Conservation (phyloP, 2,888 invertebrate species). For the Mycalesis mineus region DNA sequence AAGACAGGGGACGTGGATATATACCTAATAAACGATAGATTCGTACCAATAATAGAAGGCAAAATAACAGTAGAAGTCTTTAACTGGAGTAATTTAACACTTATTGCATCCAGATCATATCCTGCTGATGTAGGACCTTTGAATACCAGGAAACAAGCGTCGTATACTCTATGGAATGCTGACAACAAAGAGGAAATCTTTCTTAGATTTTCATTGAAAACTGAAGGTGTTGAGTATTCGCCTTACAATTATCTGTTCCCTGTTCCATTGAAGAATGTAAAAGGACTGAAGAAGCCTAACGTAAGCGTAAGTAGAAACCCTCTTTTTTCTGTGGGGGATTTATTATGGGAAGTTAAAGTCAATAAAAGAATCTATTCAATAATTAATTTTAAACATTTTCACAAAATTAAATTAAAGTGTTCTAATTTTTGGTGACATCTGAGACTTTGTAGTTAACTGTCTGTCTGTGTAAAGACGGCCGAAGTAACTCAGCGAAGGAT, state of each 20-base stretch:
- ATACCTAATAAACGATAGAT: slow-evolving; percentile 82
- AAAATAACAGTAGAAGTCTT: slow-evolving; percentile 77
- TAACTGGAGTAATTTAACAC: slow-evolving; percentile 74
- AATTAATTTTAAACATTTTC: too few relatives aligned
- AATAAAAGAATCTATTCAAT: too few relatives aligned
- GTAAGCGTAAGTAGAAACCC: slow-evolving; percentile 73
- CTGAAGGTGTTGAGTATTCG: slow-evolving; percentile 60
- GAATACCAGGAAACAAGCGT: slow-evolving; percentile 48
- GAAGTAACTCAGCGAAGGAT: too few relatives aligned
- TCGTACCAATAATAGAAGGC: slow-evolving; percentile 61
- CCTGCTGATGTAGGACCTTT: slow-evolving; percentile 43
- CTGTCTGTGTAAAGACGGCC: too few relatives aligned
- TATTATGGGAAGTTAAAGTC: too few relatives aligned
- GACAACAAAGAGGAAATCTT: slow-evolving; percentile 50
- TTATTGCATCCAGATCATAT: slow-evolving; percentile 48
- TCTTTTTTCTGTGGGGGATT: too few relatives aligned
- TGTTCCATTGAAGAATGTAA: slow-evolving; percentile 72
- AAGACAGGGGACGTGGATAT: slow-evolving; percentile 74
- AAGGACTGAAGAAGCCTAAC: slow-evolving; percentile 72
- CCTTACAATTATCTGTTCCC: slow-evolving; percentile 85
- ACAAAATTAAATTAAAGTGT: too few relatives aligned
- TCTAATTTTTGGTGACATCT: slow-evolving; percentile 9
- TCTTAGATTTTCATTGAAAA: slow-evolving; percentile 71
- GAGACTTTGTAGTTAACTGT: too few relatives aligned
- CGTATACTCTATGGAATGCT: slow-evolving; percentile 44